Conservation (phyloP, 1,140 invertebrate species). For the Lucilia sericata region DNA sequence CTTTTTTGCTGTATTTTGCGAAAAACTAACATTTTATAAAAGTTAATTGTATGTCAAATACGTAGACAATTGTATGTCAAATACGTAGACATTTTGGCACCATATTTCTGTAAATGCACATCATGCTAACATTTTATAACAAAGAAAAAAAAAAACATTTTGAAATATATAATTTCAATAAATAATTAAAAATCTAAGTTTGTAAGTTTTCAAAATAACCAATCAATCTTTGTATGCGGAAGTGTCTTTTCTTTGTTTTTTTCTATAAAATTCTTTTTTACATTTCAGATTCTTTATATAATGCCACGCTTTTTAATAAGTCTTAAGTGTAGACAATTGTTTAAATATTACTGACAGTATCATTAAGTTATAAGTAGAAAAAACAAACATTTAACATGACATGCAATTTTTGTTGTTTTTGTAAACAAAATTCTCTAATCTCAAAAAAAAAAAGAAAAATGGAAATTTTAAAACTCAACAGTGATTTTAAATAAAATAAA, state of each 20-base stretch:
- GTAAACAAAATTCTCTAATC: not conserved
- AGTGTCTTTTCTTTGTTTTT: not conserved
- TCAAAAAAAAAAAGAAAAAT: not conserved
- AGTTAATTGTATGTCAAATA: slow-evolving; percentile 23
- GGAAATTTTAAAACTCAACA: not conserved
- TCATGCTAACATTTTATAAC: not conserved
- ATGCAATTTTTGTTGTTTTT: not conserved
- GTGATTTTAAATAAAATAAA: no score
- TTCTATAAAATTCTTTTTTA: not conserved
- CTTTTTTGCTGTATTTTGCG: not conserved
- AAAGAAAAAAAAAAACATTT: not conserved
- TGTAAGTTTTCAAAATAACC: not conserved
- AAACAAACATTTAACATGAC: not conserved
- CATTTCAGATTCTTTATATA: not conserved
- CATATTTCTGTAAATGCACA: not conserved
- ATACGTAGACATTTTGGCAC: slow-evolving; percentile 22
- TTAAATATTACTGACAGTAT: slow-evolving; percentile 7
- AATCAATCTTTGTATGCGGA: slow-evolving; percentile 15
- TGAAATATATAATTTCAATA: not conserved
- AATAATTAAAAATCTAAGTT: not conserved
- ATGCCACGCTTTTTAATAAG: slow-evolving; percentile 2
- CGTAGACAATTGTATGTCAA: slow-evolving; percentile 24
- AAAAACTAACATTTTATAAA: slow-evolving; percentile 24
- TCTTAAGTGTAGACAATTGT: slow-evolving; percentile 3
- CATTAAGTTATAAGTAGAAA: not conserved